Evolutionary conservation across 2,113 vertebrate species (phyloP), one percentile per base, ranked within the genome.

Genomic region (Mormyrus iriodes): DNA sequence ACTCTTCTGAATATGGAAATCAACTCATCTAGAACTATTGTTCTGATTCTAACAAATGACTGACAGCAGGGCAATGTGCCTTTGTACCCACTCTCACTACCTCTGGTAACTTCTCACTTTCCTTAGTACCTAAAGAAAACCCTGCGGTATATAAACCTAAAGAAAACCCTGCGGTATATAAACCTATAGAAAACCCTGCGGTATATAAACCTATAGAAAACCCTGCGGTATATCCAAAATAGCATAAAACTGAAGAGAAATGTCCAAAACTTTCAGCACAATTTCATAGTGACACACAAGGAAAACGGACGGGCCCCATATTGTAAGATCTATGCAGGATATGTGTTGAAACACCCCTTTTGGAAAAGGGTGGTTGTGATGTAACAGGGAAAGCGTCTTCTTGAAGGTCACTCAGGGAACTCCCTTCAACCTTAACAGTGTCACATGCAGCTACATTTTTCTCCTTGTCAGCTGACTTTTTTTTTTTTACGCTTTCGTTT

Each of bases 401-500:
- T 94, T 93, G 91, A 93, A 94, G 94, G 92, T 94, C 94, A 93
- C 94, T 96, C 94, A 95, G 93, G 94, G 92, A 92, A 89, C 92
- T 95, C 94, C 92, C 93, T 86, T 95, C 96, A 97, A 95, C 96
- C 96, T 98, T 97, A 97, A 96, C 96, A 98, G 97, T 97, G 95
- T 96, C 95, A 90, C 44, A 84, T 44, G 44, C 94, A 95, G 95
- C 93, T 94, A 95, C 94, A 96, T 97, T 97, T 96, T 95, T 95
- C 95, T 95, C 92, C 91, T 92, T 91, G 95, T 94, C 94, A 92
- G 95, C 94, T 98, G 97, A 99, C 97, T 98, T 97, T 97, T 98
- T 95, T 93, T 89, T 90, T 88, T 88, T 87, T 39, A 58, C 39
- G 86, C 85, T n/a, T 46, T 88, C 69, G 31, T 88, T 39, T 89